These are phyloP conservation scores for Mesorhabditis spiculigera DNA, from an alignment of 2,888 invertebrate genomes.

Conservation along the genomic window DNA sequence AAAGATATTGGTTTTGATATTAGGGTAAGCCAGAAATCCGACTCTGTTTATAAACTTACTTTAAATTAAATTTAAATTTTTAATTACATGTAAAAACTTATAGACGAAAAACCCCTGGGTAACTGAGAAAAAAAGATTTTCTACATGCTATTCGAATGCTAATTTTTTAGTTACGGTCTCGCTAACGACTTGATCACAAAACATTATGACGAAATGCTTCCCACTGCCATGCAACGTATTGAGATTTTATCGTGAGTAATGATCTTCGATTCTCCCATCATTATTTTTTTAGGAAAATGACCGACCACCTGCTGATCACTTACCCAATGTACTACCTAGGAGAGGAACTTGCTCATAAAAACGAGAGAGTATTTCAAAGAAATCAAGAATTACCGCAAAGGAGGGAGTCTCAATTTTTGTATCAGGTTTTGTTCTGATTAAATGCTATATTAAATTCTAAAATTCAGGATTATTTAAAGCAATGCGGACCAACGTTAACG, in stretches of 20 bases:
- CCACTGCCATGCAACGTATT: neutral
- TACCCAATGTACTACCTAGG: constrained; percentile 1
- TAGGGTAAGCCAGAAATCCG: neutral
- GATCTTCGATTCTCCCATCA: neutral
- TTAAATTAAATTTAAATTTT: neutral
- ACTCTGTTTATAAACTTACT: neutral
- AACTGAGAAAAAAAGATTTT: too few relatives aligned
- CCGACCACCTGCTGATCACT: neutral
- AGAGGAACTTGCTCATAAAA: neutral
- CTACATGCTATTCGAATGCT: too few relatives aligned
- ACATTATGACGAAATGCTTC: neutral
- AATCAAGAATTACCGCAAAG: neutral
- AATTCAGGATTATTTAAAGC: constrained; percentile 5
- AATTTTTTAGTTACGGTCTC: neutral
- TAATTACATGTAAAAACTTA: neutral
- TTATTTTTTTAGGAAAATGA: neutral
- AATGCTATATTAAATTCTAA: too few relatives aligned
- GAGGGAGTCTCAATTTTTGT: neutral
- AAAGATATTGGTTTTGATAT: neutral
- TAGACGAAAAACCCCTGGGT: too few relatives aligned
- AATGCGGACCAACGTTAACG: neutral
- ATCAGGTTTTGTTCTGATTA: too few relatives aligned
- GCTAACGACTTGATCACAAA: constrained; percentile 1
- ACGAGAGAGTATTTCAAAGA: neutral
- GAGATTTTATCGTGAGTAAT: neutral